Conservation (phyloP, 2,113 vertebrate genomes). For the Zosterops japonicus region DNA sequence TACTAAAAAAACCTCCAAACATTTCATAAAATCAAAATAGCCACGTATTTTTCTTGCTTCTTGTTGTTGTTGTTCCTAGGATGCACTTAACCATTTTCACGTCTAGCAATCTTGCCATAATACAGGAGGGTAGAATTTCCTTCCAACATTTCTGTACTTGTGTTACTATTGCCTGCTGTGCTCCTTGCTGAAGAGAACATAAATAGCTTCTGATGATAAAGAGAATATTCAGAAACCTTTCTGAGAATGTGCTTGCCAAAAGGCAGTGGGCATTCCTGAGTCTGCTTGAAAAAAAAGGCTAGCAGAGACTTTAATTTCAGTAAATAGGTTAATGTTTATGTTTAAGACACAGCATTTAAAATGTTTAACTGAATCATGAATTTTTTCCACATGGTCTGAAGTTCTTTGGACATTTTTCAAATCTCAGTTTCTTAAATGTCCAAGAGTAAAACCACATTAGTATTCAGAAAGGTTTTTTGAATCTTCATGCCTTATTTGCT, state of each 20-base stretch:
- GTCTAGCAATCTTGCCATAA: neutral
- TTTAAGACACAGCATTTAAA: neutral
- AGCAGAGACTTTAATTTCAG: neutral
- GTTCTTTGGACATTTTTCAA: neutral
- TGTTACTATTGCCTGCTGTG: neutral
- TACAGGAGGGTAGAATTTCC: neutral
- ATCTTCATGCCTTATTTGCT: conserved; percentile 34
- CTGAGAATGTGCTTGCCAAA: neutral
- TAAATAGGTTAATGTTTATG: neutral
- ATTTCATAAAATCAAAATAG: neutral
- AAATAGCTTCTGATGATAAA: neutral
- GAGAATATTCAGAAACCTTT: neutral
- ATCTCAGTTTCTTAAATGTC: neutral
- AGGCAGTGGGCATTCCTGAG: neutral
- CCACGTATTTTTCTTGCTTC: neutral
- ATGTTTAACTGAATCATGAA: neutral
- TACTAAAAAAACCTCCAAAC: neutral
- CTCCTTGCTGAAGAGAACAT: neutral
- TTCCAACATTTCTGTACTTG: neutral
- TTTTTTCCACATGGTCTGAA: neutral
- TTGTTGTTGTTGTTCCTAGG: neutral
- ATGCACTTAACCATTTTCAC: neutral
- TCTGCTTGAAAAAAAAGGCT: neutral
- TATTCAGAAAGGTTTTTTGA: conserved; percentile 12
- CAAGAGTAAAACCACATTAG: neutral